Percentiles rank a stretch among this genome's conserved stretches.
phyloP scores from a whole-genome alignment of 2,797 vertebrate genomes.

The Periparus ater region DNA sequence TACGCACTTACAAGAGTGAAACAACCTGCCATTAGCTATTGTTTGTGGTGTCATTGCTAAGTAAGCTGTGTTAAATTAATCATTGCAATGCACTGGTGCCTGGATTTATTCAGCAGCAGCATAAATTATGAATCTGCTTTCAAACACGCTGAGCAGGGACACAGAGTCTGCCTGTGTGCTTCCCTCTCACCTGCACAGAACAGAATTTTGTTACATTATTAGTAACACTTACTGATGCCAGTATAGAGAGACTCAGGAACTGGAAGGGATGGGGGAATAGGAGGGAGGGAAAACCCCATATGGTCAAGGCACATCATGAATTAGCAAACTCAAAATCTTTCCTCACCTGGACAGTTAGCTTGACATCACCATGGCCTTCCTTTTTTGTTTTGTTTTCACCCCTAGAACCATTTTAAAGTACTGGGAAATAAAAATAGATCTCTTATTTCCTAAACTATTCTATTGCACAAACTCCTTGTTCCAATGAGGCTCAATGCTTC shows the following conservation, averaged over 20 bases:
- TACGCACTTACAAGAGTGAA: not conserved
- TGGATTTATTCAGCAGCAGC: not conserved
- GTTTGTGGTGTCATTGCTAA: not conserved
- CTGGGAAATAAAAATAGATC: not conserved
- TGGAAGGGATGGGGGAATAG: not conserved
- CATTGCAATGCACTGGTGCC: not conserved
- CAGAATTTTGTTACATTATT: not conserved
- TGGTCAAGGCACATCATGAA: not conserved
- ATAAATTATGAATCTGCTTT: constrained; percentile 1
- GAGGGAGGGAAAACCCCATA: not conserved
- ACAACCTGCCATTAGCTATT: not conserved
- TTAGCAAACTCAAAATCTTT: not conserved
- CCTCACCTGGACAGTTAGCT: not conserved
- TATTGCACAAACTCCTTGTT: not conserved
- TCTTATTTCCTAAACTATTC: not conserved
- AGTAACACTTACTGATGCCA: not conserved
- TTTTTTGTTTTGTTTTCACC: not conserved
- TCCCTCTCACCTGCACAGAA: not conserved
- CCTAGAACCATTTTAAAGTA: not conserved
- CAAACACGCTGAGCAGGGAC: not conserved
- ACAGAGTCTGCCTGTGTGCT: not conserved
- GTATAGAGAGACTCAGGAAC: not conserved
- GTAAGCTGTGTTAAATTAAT: constrained; percentile 3
- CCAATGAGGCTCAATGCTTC: not conserved
- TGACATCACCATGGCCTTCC: not conserved